phyloP scores from a whole-genome alignment of 2,888 invertebrate species.

The Andrena chrysosceles region DNA sequence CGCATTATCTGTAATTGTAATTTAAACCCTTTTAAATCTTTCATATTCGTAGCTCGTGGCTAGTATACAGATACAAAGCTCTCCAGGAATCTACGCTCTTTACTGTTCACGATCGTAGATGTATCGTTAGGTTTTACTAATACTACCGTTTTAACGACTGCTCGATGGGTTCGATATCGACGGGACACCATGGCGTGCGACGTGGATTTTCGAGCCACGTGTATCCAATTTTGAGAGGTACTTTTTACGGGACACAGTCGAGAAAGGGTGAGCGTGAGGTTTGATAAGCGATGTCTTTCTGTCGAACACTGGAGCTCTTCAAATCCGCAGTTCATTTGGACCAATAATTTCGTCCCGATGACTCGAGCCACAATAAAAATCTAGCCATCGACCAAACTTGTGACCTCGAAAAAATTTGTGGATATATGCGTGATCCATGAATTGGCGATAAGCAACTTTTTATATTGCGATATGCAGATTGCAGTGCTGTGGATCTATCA shows the following conservation, averaged over 20 bases:
- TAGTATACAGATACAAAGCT: slow-evolving; percentile 24
- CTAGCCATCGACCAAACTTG: too few relatives aligned
- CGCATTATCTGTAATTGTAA: slow-evolving; percentile 37
- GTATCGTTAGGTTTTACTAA: slow-evolving; percentile 37
- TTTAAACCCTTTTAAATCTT: slow-evolving; percentile 49
- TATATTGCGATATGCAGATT: too few relatives aligned
- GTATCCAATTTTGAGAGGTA: slow-evolving; percentile 1
- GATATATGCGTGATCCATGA: too few relatives aligned
- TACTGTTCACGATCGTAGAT: slow-evolving; percentile 37
- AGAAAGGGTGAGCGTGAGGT: slow-evolving; percentile 36
- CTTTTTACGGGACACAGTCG: slow-evolving; percentile 35
- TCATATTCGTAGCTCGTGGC: slow-evolving; percentile 37
- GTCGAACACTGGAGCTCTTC: slow-evolving; percentile 51
- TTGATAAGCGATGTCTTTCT: slow-evolving; percentile 18
- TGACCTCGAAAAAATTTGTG: too few relatives aligned
- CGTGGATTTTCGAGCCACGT: neutral
- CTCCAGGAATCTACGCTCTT: slow-evolving; percentile 29
- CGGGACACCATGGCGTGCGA: slow-evolving; percentile 2
- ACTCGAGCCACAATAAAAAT: slow-evolving; percentile 19
- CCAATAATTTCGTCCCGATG: slow-evolving; percentile 60
- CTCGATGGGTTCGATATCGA: neutral
- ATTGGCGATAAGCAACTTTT: too few relatives aligned
- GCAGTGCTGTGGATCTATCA: too few relatives aligned
- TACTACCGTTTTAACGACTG: slow-evolving; percentile 33
- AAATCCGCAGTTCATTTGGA: slow-evolving; percentile 58